These are phyloP conservation scores for Holothuria glaberrima DNA, from an alignment of 35 echinoderm and acorn worm species.

Conservation along the genomic window DNA sequence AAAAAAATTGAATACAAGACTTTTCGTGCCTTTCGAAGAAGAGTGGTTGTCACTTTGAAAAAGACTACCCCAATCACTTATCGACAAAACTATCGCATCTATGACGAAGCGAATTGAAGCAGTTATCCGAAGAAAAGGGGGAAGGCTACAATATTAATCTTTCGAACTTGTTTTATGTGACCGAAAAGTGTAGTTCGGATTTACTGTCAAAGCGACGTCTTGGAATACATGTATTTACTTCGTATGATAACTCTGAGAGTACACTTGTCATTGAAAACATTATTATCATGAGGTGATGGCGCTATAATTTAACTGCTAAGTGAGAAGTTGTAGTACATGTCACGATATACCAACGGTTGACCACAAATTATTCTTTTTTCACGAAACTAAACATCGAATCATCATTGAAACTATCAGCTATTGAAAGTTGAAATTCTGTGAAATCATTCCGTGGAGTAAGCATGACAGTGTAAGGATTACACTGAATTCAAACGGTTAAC, in stretches of 20 bases:
- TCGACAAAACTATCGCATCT: not conserved
- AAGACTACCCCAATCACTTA: not conserved
- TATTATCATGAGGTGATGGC: not conserved
- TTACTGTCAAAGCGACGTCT: too few species aligned
- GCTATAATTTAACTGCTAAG: too few species aligned
- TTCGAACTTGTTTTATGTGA: not conserved
- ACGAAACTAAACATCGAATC: not conserved
- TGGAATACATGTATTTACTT: too few species aligned
- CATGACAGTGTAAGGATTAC: not conserved
- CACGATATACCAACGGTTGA: too few species aligned
- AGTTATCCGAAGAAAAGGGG: not conserved
- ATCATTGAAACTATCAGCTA: too few species aligned
- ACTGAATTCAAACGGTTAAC: not conserved
- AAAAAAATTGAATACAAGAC: constrained; percentile 11
- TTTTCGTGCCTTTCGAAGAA: not conserved
- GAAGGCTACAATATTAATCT: not conserved
- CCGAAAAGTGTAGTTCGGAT: too few species aligned
- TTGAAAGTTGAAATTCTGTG: too few species aligned
- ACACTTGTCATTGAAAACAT: not conserved
- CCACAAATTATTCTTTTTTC: too few species aligned
- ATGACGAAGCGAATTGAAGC: not conserved
- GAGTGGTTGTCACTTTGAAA: not conserved
- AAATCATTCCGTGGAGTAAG: not conserved
- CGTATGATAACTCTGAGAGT: too few species aligned
- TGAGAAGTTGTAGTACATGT: too few species aligned